A percentile compares a stretch with the other conserved stretches of the same genome.
Conservation (phyloP, 2,113 vertebrate genomes). For the Pomatostomus ruficeps region DNA sequence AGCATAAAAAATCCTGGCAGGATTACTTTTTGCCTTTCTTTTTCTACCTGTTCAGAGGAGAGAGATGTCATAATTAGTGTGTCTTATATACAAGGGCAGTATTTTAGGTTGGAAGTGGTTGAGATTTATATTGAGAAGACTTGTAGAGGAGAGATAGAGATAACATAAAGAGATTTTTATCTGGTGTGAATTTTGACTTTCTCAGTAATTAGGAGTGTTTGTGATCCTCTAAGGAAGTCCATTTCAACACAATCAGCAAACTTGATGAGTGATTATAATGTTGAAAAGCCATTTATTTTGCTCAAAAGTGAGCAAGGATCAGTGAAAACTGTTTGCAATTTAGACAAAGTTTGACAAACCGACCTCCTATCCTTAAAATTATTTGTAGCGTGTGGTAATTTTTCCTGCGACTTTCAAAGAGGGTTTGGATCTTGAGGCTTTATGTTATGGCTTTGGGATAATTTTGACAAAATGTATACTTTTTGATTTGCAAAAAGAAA, state of each 20-base stretch:
- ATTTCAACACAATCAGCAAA: background rate
- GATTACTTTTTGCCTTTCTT: background rate
- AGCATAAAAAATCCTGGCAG: background rate
- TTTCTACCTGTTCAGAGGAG: background rate
- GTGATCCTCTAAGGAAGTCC: background rate
- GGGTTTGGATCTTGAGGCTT: background rate
- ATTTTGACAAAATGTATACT: background rate
- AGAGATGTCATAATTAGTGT: background rate
- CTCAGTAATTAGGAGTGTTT: background rate
- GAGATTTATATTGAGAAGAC: background rate
- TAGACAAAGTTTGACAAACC: background rate
- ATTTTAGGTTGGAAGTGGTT: background rate
- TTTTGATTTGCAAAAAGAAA: background rate
- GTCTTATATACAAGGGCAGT: background rate
- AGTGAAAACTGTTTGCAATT: background rate
- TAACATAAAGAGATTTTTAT: background rate
- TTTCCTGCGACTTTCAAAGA: background rate
- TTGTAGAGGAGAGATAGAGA: background rate
- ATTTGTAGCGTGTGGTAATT: background rate
- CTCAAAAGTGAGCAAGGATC: background rate
- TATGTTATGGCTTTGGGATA: background rate
- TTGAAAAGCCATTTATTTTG: background rate
- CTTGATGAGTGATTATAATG: background rate
- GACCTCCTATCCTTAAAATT: background rate
- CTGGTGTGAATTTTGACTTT: background rate